Base-by-base conservation (phyloP, 2,797 vertebrate species). In the Oreochromis mossambicus region DNA sequence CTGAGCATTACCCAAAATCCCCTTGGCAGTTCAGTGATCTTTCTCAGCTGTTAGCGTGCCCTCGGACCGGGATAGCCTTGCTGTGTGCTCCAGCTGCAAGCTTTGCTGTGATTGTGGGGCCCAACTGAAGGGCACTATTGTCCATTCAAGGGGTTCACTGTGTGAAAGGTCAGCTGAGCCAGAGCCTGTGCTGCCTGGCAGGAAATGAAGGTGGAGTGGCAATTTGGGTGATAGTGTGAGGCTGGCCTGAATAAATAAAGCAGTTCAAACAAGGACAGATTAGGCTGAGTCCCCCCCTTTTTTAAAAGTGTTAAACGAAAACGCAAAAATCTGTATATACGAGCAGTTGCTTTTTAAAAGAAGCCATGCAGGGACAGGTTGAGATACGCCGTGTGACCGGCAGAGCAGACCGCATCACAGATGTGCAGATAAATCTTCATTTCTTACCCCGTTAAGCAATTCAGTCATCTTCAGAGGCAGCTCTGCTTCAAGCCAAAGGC, bases 71-170 rank as follows among this genome's bases (percentile, higher is more conserved):
- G 90, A 83, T 85, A 94, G 93, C 88, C 83, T 87, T 6, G 87
- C 93, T 94, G 81, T 94, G 94, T 19, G 88, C 89, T 95, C 95
- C 96, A 96, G 96, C 96, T 96, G 96, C 95, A 95, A 92, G 92
- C 92, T 94, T 94, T 82, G 86, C 94, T 92, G 78, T 92, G 94
- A 94, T 91, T 90, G 86, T 88, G 93, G 94, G 95, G 94, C 94
- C 94, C 92, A 82, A 83, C 88, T 94, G 90, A 96, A 96, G 95
- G 95, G 91, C 90, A 95, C 91, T 92, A 96, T 96, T 96, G 96
- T 96, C 94, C 95, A 95, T 96, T 96, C 95, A 96, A 93, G 92
- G 92, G 94, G 94, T 95, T 96, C 95, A 95, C 90, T 96, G 94
- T 96, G 95, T 94, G 94, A 96, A 95, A 95, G 95, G 95, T 96